phyloP scores from a whole-genome alignment of 2,797 vertebrate species.

The Anableps anableps region DNA sequence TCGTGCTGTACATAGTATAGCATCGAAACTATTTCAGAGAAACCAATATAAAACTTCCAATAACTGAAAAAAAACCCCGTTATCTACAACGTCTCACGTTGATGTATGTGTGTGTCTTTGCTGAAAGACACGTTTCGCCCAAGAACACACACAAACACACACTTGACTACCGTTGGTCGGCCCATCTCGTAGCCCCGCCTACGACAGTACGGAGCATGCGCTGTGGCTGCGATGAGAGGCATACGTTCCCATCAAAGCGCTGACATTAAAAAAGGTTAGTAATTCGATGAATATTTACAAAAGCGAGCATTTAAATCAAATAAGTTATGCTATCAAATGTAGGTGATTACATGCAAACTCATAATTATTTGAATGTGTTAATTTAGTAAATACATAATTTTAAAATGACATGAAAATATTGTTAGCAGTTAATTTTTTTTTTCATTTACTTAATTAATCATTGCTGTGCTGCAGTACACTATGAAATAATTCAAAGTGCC shows the following conservation, averaged over 20 bases:
- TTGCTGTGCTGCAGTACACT: not conserved
- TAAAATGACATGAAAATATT: too few relatives aligned
- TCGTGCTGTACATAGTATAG: conserved; percentile 42
- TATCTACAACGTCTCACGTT: conserved; percentile 51
- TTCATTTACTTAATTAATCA: too few relatives aligned
- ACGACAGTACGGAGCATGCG: conserved; percentile 46
- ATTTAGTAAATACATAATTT: not conserved
- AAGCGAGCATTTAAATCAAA: not conserved
- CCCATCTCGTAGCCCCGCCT: conserved; percentile 42
- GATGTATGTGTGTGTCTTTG: conserved; percentile 52
- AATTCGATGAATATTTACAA: not conserved
- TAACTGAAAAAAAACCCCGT: conserved; percentile 39
- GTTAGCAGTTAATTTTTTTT: too few relatives aligned
- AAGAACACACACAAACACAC: conserved; percentile 57
- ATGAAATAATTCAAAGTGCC: too few relatives aligned
- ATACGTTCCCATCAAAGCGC: not conserved
- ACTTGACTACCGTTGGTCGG: conserved; percentile 57
- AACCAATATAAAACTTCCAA: conserved; percentile 54
- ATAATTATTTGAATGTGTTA: not conserved
- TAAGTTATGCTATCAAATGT: not conserved
- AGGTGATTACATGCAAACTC: not conserved
- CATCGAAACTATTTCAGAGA: conserved; percentile 40
- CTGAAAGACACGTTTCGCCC: conserved; percentile 64
- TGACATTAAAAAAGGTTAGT: too few relatives aligned
- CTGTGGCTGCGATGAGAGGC: not conserved